Conservation (phyloP, 2,888 invertebrate genomes). For the Idaea dimidiata region DNA sequence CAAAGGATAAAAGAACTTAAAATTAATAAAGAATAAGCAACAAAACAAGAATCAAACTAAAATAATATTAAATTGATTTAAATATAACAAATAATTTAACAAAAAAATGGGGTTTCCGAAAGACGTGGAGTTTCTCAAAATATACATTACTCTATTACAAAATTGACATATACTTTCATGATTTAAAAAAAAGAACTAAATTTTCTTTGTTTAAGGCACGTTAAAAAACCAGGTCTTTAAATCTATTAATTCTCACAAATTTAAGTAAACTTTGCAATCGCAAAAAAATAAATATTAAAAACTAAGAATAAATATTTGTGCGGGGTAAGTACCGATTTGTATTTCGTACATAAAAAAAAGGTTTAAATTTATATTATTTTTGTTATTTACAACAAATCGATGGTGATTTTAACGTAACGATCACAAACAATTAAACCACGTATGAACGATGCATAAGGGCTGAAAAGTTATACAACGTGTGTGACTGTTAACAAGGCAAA, state of each 20-base stretch:
- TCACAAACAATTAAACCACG: too few species aligned
- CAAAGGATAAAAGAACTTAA: conserved; percentile 31
- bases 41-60: conserved; percentile 55
- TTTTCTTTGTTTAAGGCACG: conserved; percentile 25
- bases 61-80: conserved; percentile 53
- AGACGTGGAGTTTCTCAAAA: conserved; percentile 44
- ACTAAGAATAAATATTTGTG: conserved; percentile 63
- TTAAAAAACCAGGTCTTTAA: conserved; percentile 38
- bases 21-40: conserved; percentile 59
- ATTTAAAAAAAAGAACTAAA: conserved; percentile 8
- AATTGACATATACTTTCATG: conserved; percentile 13
- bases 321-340: conserved; percentile 69
- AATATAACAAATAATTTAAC: conserved; percentile 57
- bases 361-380: conserved; percentile 12
- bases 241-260: conserved; percentile 36
- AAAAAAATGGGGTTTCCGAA: conserved; percentile 64
- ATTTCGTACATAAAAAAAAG: conserved; percentile 26
- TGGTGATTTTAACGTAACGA: conserved; percentile 8
- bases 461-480: too few species aligned
- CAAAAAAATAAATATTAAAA: conserved; percentile 59
- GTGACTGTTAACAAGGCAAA: too few species aligned
- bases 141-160: conserved; percentile 25
- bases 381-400: conserved; percentile 15
- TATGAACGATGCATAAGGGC: too few species aligned
- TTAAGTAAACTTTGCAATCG: conserved; percentile 75